These are phyloP conservation scores for Alcedo atthis DNA, from an alignment of 2,797 vertebrate genomes.

Conservation along the genomic window DNA sequence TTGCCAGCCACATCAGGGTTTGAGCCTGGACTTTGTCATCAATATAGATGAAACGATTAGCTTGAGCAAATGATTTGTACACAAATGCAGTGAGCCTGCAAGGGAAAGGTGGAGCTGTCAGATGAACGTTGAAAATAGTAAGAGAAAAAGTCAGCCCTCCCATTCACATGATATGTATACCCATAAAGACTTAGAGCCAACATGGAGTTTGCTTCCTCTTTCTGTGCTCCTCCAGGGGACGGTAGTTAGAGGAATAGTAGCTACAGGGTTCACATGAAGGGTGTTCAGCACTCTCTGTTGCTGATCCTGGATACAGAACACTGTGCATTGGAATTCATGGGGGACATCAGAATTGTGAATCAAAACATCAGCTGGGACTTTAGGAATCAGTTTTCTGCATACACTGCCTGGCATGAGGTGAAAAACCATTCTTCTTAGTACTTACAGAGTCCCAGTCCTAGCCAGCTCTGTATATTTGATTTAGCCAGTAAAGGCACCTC, in stretches of 20 bases:
- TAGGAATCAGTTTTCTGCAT: not conserved
- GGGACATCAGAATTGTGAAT: not conserved
- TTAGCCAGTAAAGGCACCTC: not conserved
- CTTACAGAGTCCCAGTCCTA: not conserved
- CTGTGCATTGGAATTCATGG: not conserved
- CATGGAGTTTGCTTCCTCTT: not conserved
- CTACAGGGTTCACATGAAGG: not conserved
- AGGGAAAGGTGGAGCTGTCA: not conserved
- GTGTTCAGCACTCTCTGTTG: not conserved
- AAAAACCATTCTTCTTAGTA: not conserved
- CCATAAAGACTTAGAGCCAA: not conserved
- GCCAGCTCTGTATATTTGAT: not conserved
- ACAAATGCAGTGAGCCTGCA: conserved; percentile 87
- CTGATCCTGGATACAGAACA: not conserved
- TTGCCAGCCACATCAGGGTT: conserved; percentile 79
- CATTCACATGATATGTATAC: accelerated
- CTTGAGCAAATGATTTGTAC: conserved; percentile 84
- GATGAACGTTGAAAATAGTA: not conserved
- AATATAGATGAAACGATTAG: conserved; percentile 78
- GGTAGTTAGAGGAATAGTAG: not conserved
- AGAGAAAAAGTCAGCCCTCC: not conserved
- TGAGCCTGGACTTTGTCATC: conserved; percentile 73
- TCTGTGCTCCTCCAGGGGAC: not conserved
- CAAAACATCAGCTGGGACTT: not conserved
- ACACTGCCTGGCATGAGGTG: accelerated